Evolutionary conservation across 2,888 invertebrate species (phyloP).

Genomic region (Pseudococcus jackbeardsleyi): DNA sequence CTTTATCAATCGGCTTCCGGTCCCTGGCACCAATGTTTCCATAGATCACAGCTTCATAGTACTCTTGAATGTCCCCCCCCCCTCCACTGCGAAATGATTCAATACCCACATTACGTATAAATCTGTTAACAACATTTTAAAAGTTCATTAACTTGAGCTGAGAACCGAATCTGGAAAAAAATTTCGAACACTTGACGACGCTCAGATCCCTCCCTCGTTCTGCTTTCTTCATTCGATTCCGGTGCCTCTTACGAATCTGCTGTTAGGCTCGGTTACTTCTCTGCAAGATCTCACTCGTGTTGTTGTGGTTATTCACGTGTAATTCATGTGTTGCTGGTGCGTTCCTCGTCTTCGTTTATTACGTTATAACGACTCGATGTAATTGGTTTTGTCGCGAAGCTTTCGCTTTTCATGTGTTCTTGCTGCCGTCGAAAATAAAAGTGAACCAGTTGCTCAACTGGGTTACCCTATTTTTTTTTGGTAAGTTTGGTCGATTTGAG

Average conservation of each 20-base stretch:
- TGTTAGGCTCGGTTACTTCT: constrained; percentile 12
- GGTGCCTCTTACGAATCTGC: constrained; percentile 6
- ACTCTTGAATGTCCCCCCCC: no score
- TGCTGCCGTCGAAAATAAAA: not conserved
- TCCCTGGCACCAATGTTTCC: no score
- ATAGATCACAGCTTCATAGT: no score
- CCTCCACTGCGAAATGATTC: no score
- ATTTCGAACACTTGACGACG: not conserved
- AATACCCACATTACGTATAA: no score
- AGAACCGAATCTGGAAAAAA: not conserved
- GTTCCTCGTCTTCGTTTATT: not conserved
- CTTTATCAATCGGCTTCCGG: no score
- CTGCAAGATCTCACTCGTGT: not conserved
- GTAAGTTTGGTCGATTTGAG: not conserved
- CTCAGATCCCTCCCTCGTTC: not conserved
- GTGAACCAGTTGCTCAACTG: not conserved
- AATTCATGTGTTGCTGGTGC: constrained; percentile 6
- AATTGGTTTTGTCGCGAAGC: constrained; percentile 11
- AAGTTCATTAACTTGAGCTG: not conserved
- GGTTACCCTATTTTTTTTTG: not conserved
- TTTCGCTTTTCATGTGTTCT: constrained; percentile 25
- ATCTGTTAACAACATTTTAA: not conserved
- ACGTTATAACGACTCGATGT: not conserved
- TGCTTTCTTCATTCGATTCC: not conserved
- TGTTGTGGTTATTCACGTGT: not conserved